These are phyloP conservation scores for Caenorhabditis auriculariae DNA, from an alignment of 2,888 invertebrate genomes.

Conservation along the genomic window DNA sequence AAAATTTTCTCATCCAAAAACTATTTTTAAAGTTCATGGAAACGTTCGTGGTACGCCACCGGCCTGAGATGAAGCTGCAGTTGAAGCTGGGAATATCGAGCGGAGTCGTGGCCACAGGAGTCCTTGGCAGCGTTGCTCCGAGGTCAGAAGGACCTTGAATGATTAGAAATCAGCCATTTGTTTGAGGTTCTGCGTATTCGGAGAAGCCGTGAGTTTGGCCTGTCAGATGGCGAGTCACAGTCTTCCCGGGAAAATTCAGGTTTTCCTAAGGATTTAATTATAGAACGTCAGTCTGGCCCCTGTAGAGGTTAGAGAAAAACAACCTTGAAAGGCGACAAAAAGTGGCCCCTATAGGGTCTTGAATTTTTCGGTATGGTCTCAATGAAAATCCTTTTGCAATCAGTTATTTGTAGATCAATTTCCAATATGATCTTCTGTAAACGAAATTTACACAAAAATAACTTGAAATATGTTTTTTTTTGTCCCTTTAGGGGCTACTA, in stretches of 20 bases:
- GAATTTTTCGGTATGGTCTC: no score
- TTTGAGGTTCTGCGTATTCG: conserved; percentile 43
- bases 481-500: no score
- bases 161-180: not conserved
- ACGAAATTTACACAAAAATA: no score
- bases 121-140: conserved; percentile 42
- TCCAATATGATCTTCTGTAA: no score
- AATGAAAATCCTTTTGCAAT: no score
- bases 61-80: conserved; percentile 24
- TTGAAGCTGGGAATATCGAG: conserved; percentile 39
- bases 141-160: conserved; percentile 24
- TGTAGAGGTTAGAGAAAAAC: no score
- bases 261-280: no score
- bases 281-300: no score
- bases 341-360: no score
- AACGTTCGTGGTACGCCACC: conserved; percentile 32
- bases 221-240: conserved; percentile 41
- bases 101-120: conserved; percentile 43
- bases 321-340: no score
- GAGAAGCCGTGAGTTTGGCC: conserved; percentile 46
- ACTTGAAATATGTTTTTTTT: no score
- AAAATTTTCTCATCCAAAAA: not conserved
- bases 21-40: conserved; percentile 19
- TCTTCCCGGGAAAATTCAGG: conserved; percentile 36
- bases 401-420: no score